phyloP scores from a whole-genome alignment of 1,140 invertebrate genomes.

The Myzus persicae region DNA sequence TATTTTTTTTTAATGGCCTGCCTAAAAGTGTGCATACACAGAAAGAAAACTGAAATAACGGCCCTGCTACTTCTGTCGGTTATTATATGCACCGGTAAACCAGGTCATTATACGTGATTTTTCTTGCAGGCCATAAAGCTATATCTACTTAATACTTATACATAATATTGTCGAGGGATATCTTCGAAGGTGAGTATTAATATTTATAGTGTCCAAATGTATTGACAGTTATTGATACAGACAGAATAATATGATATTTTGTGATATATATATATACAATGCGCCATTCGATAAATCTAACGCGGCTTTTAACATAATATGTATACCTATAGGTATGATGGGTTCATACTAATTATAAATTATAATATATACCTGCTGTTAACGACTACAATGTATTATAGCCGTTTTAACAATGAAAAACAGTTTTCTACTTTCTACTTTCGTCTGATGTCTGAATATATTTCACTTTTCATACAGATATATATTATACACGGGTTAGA shows the following conservation, averaged over 20 bases:
- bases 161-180: no score
- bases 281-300: neutral
- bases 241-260: neutral
- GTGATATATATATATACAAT: neutral
- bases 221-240: neutral
- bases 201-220: neutral
- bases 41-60: no score
- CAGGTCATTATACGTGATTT: neutral
- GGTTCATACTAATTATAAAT: no score
- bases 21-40: no score
- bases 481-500: neutral
- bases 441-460: neutral
- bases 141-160: no score
- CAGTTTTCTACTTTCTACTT: neutral
- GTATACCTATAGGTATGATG: no score
- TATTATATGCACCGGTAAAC: no score
- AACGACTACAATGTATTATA: neutral
- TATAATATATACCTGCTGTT: neutral
- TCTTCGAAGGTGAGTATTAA: neutral
- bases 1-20: no score
- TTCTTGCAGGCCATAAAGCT: no score
- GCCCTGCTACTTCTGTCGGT: no score
- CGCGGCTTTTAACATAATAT: no score
- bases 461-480: neutral
- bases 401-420: neutral